These are phyloP conservation scores for Myathropa florea DNA, from an alignment of 2,888 invertebrate genomes.

Conservation along the genomic window DNA sequence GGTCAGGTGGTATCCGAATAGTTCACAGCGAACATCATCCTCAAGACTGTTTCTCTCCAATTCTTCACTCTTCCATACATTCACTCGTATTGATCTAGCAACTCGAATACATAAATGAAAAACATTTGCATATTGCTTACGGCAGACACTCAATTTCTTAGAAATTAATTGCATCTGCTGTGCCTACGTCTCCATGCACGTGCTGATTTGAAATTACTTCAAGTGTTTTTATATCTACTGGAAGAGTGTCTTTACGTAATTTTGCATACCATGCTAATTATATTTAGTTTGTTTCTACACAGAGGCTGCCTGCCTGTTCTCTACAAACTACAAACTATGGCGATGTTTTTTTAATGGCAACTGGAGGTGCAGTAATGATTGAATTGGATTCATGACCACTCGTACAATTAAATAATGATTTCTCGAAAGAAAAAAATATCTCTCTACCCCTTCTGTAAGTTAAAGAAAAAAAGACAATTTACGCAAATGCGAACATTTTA, in stretches of 20 bases:
- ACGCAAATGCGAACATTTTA: too few relatives aligned
- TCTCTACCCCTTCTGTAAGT: too few relatives aligned
- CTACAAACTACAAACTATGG: too few relatives aligned
- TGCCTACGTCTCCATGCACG: background rate
- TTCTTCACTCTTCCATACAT: too few relatives aligned
- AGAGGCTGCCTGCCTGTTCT: too few relatives aligned
- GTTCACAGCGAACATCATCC: background rate
- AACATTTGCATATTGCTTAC: background rate
- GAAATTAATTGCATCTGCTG: background rate
- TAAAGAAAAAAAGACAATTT: too few relatives aligned
- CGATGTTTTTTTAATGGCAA: too few relatives aligned
- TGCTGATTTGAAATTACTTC: background rate
- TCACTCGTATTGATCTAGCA: background rate
- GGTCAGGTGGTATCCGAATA: background rate
- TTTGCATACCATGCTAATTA: background rate
- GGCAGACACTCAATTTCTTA: background rate
- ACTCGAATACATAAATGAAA: background rate
- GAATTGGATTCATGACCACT: too few relatives aligned
- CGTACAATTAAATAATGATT: too few relatives aligned
- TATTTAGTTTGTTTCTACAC: background rate
- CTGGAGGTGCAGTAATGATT: too few relatives aligned
- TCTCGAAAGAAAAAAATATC: too few relatives aligned
- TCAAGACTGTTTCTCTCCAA: background rate
- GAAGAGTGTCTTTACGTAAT: too few relatives aligned
- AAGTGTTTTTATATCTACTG: background rate